These are phyloP conservation scores for Lasioglossum malachurum DNA, from an alignment of 2,888 invertebrate genomes.

Conservation along the genomic window DNA sequence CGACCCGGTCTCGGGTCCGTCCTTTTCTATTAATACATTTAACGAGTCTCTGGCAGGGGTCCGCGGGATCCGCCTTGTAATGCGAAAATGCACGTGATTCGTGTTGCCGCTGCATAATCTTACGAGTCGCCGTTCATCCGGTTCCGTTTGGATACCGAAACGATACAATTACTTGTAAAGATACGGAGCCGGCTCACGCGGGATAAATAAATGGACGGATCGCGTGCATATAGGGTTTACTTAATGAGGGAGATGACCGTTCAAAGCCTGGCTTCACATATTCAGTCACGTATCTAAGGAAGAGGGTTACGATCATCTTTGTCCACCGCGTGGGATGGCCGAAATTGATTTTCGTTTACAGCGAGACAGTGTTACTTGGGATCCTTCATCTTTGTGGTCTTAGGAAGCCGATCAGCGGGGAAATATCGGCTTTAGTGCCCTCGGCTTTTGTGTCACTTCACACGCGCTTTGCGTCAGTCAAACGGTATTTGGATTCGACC, in stretches of 20 bases:
- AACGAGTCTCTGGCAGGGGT: conserved; percentile 16
- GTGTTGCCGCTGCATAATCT: conserved; percentile 14
- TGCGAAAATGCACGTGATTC: conserved; percentile 1
- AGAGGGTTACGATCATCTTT: conserved; percentile 33
- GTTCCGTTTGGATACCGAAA: conserved; percentile 24
- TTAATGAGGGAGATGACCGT: conserved; percentile 43
- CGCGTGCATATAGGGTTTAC: conserved; percentile 54
- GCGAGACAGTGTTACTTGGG: background rate
- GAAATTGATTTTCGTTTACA: conserved; percentile 77
- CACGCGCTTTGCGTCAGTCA: background rate
- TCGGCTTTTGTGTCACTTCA: too few relatives aligned
- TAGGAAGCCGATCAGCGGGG: background rate
- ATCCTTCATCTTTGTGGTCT: background rate
- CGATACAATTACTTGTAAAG: conserved; percentile 40
- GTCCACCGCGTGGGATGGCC: conserved; percentile 53
- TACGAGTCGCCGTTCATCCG: conserved; percentile 6
- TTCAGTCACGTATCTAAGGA: conserved; percentile 75
- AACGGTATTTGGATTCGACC: background rate
- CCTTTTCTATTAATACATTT: conserved; percentile 20
- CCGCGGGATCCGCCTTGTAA: background rate
- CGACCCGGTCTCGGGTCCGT: background rate
- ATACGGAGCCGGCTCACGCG: conserved; percentile 25
- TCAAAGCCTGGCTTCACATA: conserved; percentile 68
- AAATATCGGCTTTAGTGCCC: background rate
- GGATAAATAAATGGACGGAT: conserved; percentile 63